Base-by-base conservation (phyloP, 1,140 invertebrate genomes). In the Papilio polyxenes region DNA sequence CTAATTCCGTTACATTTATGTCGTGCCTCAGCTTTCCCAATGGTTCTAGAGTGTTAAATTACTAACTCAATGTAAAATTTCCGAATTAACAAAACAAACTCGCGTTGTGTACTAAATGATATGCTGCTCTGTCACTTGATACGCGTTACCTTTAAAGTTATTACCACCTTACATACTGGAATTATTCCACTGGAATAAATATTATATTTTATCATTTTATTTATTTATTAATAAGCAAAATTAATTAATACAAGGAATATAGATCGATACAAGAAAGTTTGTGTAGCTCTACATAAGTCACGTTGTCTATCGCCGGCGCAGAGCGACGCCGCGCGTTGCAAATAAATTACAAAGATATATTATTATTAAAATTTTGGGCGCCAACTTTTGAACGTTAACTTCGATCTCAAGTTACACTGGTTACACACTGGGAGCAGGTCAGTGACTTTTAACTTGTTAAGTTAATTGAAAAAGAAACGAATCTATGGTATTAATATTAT, bases 341-440 rank as follows among this genome's bases (percentile, higher is more conserved):
- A 87, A 88, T 89, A 88, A 89, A 89, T 89, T 89, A 88, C 82
- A 86, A 89, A 89, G 88, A 89, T 89, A 87, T 89, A 89, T 89
- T 89, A 86, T 88, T 89, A 89, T 89, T 89, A 89, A 89, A 89
- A 89, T 89, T 89, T 87, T 83, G 86, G 76, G 11, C 85, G 84
- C 82, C 72, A 89, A 89, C 85, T 88, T 89, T 83, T 81, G 84
- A 79, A 85, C 88, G 86, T 88, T 87, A 86, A 89, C 81, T 87
- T 88, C 37, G 82, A 80, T 40, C 72, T 75, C 56, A 51, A 69
- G 79, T 81, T 72, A 82, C 75, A 82, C 48, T n/a, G 44, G 85
- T 10, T 81, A 37, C 44, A 81, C 84, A 87, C 80, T 53, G 85
- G 51, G 85, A 82, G 65, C 3, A n/a, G n/a, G n/a, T n/a, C 15